Percentiles rank a stretch among this genome's conserved stretches.
phyloP scores from a whole-genome alignment of 2,113 vertebrate genomes.

The Oreocharis arfaki region DNA sequence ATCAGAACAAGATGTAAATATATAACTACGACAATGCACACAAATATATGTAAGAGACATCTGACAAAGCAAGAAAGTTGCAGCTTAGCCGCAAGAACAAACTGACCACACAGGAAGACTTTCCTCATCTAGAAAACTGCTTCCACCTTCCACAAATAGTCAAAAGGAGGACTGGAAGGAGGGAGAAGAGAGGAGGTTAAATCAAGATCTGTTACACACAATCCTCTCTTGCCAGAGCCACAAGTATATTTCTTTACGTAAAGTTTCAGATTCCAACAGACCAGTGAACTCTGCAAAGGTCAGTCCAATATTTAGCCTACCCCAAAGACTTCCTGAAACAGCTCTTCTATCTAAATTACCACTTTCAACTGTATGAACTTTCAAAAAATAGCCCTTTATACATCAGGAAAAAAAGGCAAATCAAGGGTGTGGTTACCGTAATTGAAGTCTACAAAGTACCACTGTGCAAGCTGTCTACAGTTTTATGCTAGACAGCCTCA shows the following conservation, averaged over 20 bases:
- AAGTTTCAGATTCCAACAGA: not conserved
- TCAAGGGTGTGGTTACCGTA: slow-evolving; percentile 1
- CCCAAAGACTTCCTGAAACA: slow-evolving; percentile 27
- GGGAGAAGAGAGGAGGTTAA: not conserved
- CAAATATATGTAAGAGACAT: not conserved
- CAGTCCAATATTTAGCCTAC: slow-evolving; percentile 8
- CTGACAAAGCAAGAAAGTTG: not conserved
- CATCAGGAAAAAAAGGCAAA: not conserved
- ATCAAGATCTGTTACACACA: not conserved
- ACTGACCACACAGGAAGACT: not conserved
- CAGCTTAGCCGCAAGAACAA: fast-evolving
- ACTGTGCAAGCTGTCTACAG: not conserved
- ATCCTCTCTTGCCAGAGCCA: not conserved
- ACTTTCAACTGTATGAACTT: not conserved
- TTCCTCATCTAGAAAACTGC: not conserved
- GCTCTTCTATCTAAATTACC: slow-evolving; percentile 27
- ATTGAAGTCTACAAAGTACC: not conserved
- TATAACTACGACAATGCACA: not conserved
- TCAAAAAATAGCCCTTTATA: not conserved
- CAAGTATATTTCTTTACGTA: not conserved
- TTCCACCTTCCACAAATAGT: not conserved
- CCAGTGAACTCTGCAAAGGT: slow-evolving; percentile 17
- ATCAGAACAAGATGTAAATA: not conserved
- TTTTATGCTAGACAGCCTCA: not conserved
- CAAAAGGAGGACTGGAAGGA: not conserved